Percentiles rank a stretch among this genome's conserved stretches.
Conservation (phyloP, 2,888 invertebrate genomes). For the Zeuzera pyrina region DNA sequence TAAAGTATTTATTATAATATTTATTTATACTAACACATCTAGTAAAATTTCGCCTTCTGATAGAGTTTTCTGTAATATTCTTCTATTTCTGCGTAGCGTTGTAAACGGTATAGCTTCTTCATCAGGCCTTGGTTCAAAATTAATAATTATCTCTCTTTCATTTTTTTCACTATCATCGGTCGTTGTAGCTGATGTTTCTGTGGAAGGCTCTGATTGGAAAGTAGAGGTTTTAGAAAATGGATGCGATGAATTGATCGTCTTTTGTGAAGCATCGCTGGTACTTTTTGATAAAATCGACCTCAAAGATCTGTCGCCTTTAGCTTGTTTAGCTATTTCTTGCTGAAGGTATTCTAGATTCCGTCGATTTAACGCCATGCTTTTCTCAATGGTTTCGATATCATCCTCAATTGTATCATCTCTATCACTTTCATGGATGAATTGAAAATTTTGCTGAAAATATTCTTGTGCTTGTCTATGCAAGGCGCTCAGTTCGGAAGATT, state of each 20-base stretch:
- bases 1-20: not conserved
- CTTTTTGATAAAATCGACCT: constrained; percentile 60
- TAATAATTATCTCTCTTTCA: constrained; percentile 87
- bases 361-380: constrained; percentile 67
- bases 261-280: constrained; percentile 59
- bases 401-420: constrained; percentile 68
- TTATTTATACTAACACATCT: constrained; percentile 57
- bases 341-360: constrained; percentile 65
- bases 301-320: constrained; percentile 48
- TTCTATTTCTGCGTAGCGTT: constrained; percentile 61
- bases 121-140: constrained; percentile 85
- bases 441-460: constrained; percentile 68
- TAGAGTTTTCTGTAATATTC: constrained; percentile 80
- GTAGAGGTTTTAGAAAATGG: constrained; percentile 65
- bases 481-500: constrained; percentile 55
- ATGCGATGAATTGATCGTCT: constrained; percentile 51
- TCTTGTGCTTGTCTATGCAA: constrained; percentile 61
- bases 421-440: constrained; percentile 68
- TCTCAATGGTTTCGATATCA: constrained; percentile 65
- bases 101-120: constrained; percentile 77
- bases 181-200: constrained; percentile 65
- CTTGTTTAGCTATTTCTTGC: constrained; percentile 67
- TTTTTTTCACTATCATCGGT: constrained; percentile 74
- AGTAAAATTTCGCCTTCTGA: constrained; percentile 86
- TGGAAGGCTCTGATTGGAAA: constrained; percentile 68